Evolutionary conservation across 2,113 vertebrate genomes (phyloP), one percentile per base, ranked within the genome.

Genomic region (Oncorhynchus mykiss): DNA sequence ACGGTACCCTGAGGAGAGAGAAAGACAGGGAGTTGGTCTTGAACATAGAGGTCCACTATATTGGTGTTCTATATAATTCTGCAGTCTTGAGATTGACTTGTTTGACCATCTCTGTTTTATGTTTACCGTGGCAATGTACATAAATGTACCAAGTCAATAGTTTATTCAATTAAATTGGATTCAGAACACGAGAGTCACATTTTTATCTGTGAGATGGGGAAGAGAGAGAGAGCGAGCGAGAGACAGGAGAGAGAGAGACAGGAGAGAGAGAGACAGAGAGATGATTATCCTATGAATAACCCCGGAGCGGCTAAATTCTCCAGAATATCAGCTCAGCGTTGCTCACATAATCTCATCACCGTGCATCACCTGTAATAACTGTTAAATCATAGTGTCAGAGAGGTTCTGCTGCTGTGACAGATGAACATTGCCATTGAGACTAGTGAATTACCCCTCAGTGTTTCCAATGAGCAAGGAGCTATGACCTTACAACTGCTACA

Each of bases 1-100:
- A 81, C 98, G 98, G 86, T 99, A 99, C 67, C 98, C 97, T 99
- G 83, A 7, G 64, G 49, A 49, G 69, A 20, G 66, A 1, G 25
- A 16, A 14, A 22, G 25, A 16, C 22, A 31, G 18, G 60, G 57
- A 11, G n/a, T 13, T 7, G 5, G 14, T 45, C 39, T 45, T 45
- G 39, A 45, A 9, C 39, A 45, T 45, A 45, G 39, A 45, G 39
- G 11, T 45, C 39, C 39, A 45, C 39, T 45, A 45, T 12, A 45
- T 11, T 45, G 9, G 39, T 11, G 39, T 12, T 45, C 39, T 3
- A 45, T 12, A 12, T 45, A 45, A 11, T 45, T 45, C 8, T 45
- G 39, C 39, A 2, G 9, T 45, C 39, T 45, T 45, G 39, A 45
- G 9, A 45, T 11, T 45, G 39, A 12, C 39, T 60, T 20, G 79